Evolutionary conservation across 2,888 invertebrate species (phyloP), one percentile per base, ranked within the genome.

Genomic region (Drosophila mercatorum): DNA sequence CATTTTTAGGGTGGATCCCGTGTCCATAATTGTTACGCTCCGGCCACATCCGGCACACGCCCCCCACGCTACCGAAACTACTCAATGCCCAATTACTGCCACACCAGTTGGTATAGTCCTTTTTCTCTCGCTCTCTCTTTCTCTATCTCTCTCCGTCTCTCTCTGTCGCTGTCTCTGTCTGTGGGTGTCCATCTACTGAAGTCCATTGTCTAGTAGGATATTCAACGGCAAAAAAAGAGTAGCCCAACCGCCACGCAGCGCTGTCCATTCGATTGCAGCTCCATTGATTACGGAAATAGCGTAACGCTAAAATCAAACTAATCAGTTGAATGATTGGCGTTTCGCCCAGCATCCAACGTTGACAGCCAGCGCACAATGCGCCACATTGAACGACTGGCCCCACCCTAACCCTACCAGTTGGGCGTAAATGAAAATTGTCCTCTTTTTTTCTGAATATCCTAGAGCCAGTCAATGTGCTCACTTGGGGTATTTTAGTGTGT

Each of bases 271-370:
- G 41, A 64, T 75, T 52, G 58, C 57, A 57, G 53, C 17, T 67
- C 66, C 64, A 62, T 80, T 80, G 80, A 83, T 70, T 75, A 78
- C 83, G 78, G 81, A 86, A 83, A 88, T 83, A 86, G 84, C 88
- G 72, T 61, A 75, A 59, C 83, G 83, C 61, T 73, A 70, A 83
- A 88, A 90, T 89, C 74, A 90, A 87, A 90, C 84, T 87, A 90
- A 87, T 90, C 86, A 87, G 87, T 81, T 90, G 84, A 86, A 88
- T 83, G 86, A 87, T 86, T 90, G 90, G 74, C 89, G 78, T 83
- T 78, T 75, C 47, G 69, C 61, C 41, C 68, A 68, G 43, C 68
- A 38, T 38, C 34, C 49, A n/a, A 65, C 63, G 64, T 63, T 73
- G 81, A 81, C 87, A 75, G 68, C 66, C 49, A 59, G 49, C 62